A percentile compares a stretch with the other conserved stretches of the same genome.
These are phyloP conservation scores for Pseudobourletiella spinata DNA, from an alignment of 1,140 invertebrate species.

Conservation along the genomic window DNA sequence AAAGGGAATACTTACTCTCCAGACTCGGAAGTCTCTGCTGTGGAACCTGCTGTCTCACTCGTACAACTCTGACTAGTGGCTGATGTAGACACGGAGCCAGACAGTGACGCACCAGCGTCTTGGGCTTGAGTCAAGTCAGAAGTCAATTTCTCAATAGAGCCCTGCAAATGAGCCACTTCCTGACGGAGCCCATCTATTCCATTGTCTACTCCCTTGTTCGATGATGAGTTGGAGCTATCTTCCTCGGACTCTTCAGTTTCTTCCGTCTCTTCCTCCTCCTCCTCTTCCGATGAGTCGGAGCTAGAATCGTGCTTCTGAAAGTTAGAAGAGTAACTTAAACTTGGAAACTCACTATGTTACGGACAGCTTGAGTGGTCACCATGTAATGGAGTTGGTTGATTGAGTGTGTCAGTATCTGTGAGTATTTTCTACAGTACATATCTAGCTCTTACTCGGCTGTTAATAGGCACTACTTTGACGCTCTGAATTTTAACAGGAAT, in stretches of 20 bases:
- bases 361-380: not conserved
- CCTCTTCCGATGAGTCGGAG: constrained; percentile 17
- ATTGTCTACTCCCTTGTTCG: constrained; percentile 6
- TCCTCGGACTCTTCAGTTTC: constrained; percentile 16
- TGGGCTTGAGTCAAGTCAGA: not conserved
- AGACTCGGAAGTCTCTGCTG: not conserved
- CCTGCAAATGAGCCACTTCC: constrained; percentile 24
- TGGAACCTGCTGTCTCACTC: not conserved
- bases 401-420: not conserved
- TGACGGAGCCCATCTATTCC: constrained; percentile 16
- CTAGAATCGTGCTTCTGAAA: constrained; percentile 12
- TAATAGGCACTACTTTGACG: not conserved
- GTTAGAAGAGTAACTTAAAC: not conserved
- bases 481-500: not conserved
- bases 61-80: not conserved
- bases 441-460: not conserved
- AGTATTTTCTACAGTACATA: not conserved
- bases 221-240: constrained; percentile 16
- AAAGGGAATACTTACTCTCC: not conserved
- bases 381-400: not conserved
- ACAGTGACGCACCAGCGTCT: not conserved
- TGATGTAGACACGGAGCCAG: not conserved
- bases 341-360: not conserved
- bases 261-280: constrained; percentile 25
- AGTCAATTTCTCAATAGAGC: constrained; percentile 29